Percentiles rank a stretch among this genome's conserved stretches.
Evolutionary conservation across 2,797 vertebrate species (phyloP).

Genomic region (Sebastes nivosus): DNA sequence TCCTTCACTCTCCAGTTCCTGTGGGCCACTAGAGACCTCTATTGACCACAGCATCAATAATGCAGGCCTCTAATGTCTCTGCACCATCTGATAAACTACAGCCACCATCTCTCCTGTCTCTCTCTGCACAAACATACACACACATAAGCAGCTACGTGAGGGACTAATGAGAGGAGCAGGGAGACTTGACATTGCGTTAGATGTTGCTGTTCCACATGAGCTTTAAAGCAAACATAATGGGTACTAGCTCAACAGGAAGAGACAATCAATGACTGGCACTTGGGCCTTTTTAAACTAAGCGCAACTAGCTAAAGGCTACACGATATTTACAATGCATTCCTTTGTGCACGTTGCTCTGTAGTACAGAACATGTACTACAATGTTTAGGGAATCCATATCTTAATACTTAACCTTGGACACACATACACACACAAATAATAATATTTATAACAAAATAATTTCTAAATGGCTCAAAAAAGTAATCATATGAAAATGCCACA

Average conservation of each 20-base stretch:
- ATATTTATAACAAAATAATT: not conserved
- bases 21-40: conserved; percentile 79
- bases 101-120: conserved; percentile 56
- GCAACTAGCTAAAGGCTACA: conserved; percentile 26
- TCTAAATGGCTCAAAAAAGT: not conserved
- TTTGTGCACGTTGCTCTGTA: not conserved
- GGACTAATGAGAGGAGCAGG: conserved; percentile 71
- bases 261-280: conserved; percentile 67
- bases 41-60: conserved; percentile 84
- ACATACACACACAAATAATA: not conserved
- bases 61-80: conserved; percentile 81
- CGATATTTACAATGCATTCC: conserved; percentile 39
- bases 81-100: conserved; percentile 78
- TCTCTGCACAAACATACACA: conserved; percentile 18
- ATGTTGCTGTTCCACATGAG: conserved; percentile 55
- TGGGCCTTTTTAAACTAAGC: conserved; percentile 46
- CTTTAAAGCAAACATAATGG: conserved; percentile 72
- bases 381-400: not conserved
- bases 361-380: not conserved
- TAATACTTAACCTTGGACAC: not conserved
- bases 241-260: conserved; percentile 61
- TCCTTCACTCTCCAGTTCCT: conserved; percentile 73
- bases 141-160: conserved; percentile 43
- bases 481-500: conserved; percentile 9
- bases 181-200: conserved; percentile 68